phyloP scores from a whole-genome alignment of 2,113 vertebrate genomes.

The Excalfactoria chinensis region DNA sequence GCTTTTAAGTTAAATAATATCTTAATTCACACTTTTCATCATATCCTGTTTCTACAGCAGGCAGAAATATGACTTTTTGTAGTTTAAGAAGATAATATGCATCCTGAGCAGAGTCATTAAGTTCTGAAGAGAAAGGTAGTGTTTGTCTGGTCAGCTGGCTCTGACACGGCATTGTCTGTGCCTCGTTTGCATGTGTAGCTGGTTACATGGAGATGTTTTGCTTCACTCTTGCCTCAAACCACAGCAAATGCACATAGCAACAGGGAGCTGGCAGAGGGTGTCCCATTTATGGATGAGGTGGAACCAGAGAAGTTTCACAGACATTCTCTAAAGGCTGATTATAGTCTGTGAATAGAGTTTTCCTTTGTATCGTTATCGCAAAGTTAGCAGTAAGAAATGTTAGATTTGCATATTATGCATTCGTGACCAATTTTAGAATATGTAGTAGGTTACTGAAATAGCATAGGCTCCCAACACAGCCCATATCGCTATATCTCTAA shows the following conservation, averaged over 20 bases:
- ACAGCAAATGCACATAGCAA: background rate
- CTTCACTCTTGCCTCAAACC: background rate
- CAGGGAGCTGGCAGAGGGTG: background rate
- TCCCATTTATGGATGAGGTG: background rate
- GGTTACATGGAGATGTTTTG: background rate
- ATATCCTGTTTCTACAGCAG: background rate
- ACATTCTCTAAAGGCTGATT: background rate
- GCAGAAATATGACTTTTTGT: background rate
- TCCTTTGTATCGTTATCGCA: background rate
- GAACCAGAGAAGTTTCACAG: background rate
- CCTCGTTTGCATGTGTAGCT: background rate
- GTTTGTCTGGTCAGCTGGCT: background rate
- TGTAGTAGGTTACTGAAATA: background rate
- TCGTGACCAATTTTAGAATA: background rate
- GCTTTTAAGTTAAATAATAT: background rate
- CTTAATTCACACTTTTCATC: background rate
- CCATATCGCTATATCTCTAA: background rate
- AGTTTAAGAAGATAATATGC: background rate
- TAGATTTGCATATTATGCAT: background rate
- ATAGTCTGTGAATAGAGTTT: background rate
- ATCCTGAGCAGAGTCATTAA: fast-evolving
- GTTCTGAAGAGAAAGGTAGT: background rate
- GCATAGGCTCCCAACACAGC: background rate
- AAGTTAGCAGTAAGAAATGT: background rate
- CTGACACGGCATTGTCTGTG: background rate